These are phyloP conservation scores for Gasteruption jaculator DNA, from an alignment of 2,888 invertebrate genomes.

Conservation along the genomic window DNA sequence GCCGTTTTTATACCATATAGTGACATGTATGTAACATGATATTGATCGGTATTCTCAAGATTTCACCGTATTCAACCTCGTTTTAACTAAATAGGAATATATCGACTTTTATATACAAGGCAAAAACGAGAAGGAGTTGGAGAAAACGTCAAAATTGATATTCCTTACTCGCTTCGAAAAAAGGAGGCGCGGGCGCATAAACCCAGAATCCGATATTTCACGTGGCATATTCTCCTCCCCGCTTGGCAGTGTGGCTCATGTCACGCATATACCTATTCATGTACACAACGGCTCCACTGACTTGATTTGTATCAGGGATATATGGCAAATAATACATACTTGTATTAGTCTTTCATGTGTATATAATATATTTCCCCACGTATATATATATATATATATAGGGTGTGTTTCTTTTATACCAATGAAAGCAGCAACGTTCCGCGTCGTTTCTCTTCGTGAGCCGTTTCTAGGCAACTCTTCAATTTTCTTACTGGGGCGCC, in stretches of 20 bases:
- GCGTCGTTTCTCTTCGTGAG: no score
- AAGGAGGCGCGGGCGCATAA: slow-evolving; percentile 39
- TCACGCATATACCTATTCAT: slow-evolving; percentile 19
- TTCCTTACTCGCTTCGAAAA: slow-evolving; percentile 40
- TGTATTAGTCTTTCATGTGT: no score
- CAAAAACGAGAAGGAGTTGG: slow-evolving; percentile 20
- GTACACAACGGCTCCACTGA: slow-evolving; percentile 10
- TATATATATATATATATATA: no score
- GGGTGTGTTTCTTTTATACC: no score
- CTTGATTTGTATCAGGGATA: no score
- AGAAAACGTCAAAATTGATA: slow-evolving; percentile 48
- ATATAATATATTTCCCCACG: no score
- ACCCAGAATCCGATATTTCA: slow-evolving; percentile 46
- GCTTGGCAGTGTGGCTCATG: slow-evolving; percentile 21
- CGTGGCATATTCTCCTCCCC: slow-evolving; percentile 28
- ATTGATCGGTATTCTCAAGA: slow-evolving; percentile 42
- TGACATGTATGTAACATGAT: no score
- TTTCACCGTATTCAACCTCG: slow-evolving; percentile 40
- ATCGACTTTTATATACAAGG: slow-evolving; percentile 39
- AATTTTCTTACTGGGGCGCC: no score
- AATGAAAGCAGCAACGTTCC: no score
- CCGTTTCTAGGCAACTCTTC: no score
- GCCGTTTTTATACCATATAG: no score
- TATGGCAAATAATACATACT: no score
- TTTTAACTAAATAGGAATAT: slow-evolving; percentile 44